A percentile compares a stretch with the other conserved stretches of the same genome.
Conservation (phyloP, 2,888 invertebrate genomes). For the Drosophila mettleri region DNA sequence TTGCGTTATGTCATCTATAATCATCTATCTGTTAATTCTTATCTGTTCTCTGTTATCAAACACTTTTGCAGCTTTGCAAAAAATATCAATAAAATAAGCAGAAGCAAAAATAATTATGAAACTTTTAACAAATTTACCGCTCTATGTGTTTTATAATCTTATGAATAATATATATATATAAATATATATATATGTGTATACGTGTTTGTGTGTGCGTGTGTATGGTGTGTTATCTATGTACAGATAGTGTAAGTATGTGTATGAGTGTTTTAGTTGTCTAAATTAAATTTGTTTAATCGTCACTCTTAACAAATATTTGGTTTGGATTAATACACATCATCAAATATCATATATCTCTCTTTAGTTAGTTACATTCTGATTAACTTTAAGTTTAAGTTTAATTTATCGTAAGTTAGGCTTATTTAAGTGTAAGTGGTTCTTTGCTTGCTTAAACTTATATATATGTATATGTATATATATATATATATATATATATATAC, state of each 20-base stretch:
- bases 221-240: conserved; percentile 6
- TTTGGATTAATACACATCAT: conserved; percentile 65
- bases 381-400: conserved; percentile 59
- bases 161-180: conserved; percentile 31
- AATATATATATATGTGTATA: conserved; percentile 17
- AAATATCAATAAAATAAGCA: conserved; percentile 12
- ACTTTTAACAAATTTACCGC: conserved; percentile 40
- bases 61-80: conserved; percentile 47
- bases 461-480: conserved; percentile 61
- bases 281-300: conserved; percentile 61
- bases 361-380: conserved; percentile 65
- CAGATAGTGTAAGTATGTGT: too few relatives aligned
- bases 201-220: conserved; percentile 5
- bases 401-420: conserved; percentile 72
- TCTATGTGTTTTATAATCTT: conserved; percentile 36
- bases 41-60: conserved; percentile 16
- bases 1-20: conserved; percentile 4
- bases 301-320: conserved; percentile 62
- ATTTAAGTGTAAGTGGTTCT: conserved; percentile 81
- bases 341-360: conserved; percentile 53
- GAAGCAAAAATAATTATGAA: conserved; percentile 26
- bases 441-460: conserved; percentile 76
- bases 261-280: conserved; percentile 30
- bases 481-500: conserved; percentile 2
- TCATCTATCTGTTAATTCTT: conserved; percentile 4